Evolutionary conservation across 2,888 invertebrate species (phyloP).

Genomic region (Xestia ashworthii): DNA sequence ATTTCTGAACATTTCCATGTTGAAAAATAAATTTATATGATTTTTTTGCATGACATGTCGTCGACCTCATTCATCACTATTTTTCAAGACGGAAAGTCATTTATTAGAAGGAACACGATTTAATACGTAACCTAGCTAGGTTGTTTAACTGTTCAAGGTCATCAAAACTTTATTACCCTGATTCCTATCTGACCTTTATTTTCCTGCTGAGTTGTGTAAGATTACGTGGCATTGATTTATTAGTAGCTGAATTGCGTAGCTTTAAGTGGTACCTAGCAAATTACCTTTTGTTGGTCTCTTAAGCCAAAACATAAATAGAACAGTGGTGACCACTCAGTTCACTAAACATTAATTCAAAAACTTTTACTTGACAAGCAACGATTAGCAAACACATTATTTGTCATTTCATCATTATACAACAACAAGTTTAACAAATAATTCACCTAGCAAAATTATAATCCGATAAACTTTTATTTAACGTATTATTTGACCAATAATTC

Average conservation of each 20-base stretch:
- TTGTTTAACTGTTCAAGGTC: constrained; percentile 31
- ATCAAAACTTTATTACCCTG: constrained; percentile 25
- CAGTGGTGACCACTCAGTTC: too few relatives aligned
- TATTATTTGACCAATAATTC: too few relatives aligned
- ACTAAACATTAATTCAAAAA: too few relatives aligned
- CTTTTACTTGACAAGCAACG: too few relatives aligned
- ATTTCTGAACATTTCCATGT: background rate
- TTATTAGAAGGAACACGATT: background rate
- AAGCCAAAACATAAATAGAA: background rate
- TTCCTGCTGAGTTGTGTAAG: constrained; percentile 42
- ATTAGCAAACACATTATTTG: too few relatives aligned
- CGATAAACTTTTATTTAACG: too few relatives aligned
- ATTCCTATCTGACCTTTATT: constrained; percentile 55
- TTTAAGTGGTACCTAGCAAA: background rate
- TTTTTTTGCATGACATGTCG: constrained; percentile 1
- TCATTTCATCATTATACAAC: too few relatives aligned
- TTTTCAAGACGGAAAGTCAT: background rate
- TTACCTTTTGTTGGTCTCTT: background rate
- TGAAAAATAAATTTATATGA: too few relatives aligned
- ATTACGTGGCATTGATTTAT: constrained; percentile 50
- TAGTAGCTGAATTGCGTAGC: constrained; percentile 17
- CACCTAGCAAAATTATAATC: too few relatives aligned
- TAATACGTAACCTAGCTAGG: constrained; percentile 4
- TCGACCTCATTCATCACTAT: background rate
- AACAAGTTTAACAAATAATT: too few relatives aligned